These are phyloP conservation scores for Matsumyia berberina DNA, from an alignment of 2,888 invertebrate genomes.

Conservation along the genomic window DNA sequence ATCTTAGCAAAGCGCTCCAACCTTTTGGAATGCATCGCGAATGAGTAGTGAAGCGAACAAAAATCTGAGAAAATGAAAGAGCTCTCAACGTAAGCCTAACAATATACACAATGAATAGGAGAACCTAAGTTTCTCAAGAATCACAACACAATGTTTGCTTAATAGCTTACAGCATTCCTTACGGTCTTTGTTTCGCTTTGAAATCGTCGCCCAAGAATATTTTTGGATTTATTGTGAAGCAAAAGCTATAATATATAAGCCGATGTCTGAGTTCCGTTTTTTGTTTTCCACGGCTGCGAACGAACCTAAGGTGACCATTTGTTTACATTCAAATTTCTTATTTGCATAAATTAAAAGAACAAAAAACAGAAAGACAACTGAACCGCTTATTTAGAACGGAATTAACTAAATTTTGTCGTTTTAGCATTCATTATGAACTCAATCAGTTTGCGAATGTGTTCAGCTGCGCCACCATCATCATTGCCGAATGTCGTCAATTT, in stretches of 20 bases:
- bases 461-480: conserved; percentile 5
- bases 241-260: conserved; percentile 1
- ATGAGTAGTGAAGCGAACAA: too few species aligned
- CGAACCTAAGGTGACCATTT: conserved; percentile 14
- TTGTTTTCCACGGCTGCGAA: neutral
- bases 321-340: conserved; percentile 33
- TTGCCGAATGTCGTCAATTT: conserved; percentile 56
- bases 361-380: neutral
- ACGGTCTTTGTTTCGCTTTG: neutral
- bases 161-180: too few species aligned
- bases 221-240: conserved; percentile 4
- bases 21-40: too few species aligned
- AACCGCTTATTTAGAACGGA: conserved; percentile 26
- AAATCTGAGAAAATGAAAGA: too few species aligned
- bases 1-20: too few species aligned
- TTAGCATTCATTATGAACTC: conserved; percentile 23
- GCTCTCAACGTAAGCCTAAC: too few species aligned
- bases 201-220: conserved; percentile 1
- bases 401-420: conserved; percentile 33
- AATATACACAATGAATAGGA: too few species aligned
- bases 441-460: conserved; percentile 5
- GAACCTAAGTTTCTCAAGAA: too few species aligned
- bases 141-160: too few species aligned
- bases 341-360: conserved; percentile 27
- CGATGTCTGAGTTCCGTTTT: conserved; percentile 1